phyloP scores from a whole-genome alignment of 2,888 invertebrate species.

The Amphipyra berbera region DNA sequence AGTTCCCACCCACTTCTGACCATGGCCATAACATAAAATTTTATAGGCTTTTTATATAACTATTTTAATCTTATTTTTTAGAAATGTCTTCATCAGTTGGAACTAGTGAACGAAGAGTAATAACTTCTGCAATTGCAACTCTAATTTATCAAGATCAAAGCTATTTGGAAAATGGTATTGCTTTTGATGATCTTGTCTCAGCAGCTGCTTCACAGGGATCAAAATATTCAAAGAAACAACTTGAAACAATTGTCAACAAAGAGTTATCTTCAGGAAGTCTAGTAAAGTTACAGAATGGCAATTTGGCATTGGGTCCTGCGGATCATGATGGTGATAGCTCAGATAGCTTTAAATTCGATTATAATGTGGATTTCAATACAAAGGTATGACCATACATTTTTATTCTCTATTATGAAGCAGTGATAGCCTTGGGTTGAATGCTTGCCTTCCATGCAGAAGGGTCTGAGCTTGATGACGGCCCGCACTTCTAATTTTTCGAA shows the following conservation, averaged over 20 bases:
- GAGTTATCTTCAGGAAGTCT: conserved; percentile 93
- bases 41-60: background rate
- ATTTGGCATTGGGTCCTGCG: conserved; percentile 92
- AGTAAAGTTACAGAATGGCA: conserved; percentile 92
- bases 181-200: conserved; percentile 91
- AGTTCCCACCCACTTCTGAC: conserved; percentile 8
- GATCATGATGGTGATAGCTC: conserved; percentile 90
- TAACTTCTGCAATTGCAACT: conserved; percentile 93
- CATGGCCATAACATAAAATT: conserved; percentile 13
- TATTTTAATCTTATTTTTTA: conserved; percentile 51
- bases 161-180: conserved; percentile 93
- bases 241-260: conserved; percentile 92
- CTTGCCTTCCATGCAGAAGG: too few relatives aligned
- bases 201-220: conserved; percentile 92
- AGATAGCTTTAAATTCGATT: conserved; percentile 86
- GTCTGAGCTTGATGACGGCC: too few relatives aligned
- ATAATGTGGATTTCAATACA: conserved; percentile 79
- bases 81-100: conserved; percentile 85
- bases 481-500: too few relatives aligned
- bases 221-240: conserved; percentile 90
- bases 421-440: too few relatives aligned
- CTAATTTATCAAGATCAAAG: conserved; percentile 93
- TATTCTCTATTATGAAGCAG: too few relatives aligned
- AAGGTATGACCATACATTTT: conserved; percentile 69
- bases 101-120: conserved; percentile 87